Evolutionary conservation across 2,888 invertebrate species (phyloP), one percentile per base, ranked within the genome.

Genomic region (Lycaena phlaeas): DNA sequence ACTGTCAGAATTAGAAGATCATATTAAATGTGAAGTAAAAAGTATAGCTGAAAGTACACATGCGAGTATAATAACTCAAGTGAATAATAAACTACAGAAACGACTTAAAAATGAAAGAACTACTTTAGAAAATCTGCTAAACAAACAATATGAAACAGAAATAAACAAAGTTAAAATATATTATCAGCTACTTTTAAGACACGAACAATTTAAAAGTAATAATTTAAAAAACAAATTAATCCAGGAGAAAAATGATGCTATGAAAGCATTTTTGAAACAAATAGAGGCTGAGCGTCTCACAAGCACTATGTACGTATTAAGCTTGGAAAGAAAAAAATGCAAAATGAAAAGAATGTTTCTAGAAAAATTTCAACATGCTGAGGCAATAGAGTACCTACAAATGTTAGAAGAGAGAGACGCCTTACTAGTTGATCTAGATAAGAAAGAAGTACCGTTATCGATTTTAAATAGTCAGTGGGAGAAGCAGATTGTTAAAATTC

Each of bases 271-370:
- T 55, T 68, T 60, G 30, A 68, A 50, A 45, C 70, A 71, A 54
- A 56, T 69, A 38, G 68, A 79, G 53, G 59, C 69, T 14, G 69
- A 77, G 54, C 73, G 68, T 44, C 52, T 66, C 18, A 73, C 77
- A 3, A 68, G 69, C 41, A 70, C 72, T 4, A 82, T 84, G 74
- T 84, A 82, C 50, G 52, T 82, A 17, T 68, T 84, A 68, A 71
- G 75, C 37, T 57, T 64, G 4, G 81, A 82, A 51, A 63, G 82
- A 53, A 84, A 77, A 56, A 82, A 76, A 56, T 82, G 82, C 53
- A 70, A 53, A 54, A 66, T 84, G 1, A 71, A 69, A 48, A 61
- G 73, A 54, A 66, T 79, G 43, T 37, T 72, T 3, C 43, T 82
- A 41, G 62, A 81, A 49, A 74, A 59, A 38, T 62, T 64, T 50